phyloP scores from a whole-genome alignment of 2,797 vertebrate genomes.

The Dallia pectoralis region DNA sequence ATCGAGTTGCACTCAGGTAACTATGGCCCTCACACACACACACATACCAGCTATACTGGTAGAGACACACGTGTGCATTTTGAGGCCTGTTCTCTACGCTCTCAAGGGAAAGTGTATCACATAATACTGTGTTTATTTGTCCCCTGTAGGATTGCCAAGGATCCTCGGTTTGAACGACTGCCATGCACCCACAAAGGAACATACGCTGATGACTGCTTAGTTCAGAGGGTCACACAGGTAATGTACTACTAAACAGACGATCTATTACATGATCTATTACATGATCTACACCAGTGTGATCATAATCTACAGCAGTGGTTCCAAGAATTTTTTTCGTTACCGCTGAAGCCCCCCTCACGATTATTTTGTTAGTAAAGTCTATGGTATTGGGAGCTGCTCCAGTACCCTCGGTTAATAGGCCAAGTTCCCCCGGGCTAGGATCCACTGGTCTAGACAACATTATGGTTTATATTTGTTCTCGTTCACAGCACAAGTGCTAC shows the following conservation, averaged over 20 bases:
- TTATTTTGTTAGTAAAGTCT: too few relatives aligned
- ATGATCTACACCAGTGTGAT: too few relatives aligned
- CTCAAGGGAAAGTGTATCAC: neutral
- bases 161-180: conserved; percentile 92
- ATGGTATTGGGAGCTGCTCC: too few relatives aligned
- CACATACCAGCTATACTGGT: neutral
- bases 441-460: too few relatives aligned
- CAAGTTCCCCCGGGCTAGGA: too few relatives aligned
- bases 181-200: conserved; percentile 94
- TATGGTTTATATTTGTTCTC: conserved; percentile 18
- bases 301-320: neutral
- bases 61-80: too few relatives aligned
- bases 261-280: neutral
- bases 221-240: conserved; percentile 97
- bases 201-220: conserved; percentile 97
- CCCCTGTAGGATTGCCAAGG: conserved; percentile 89
- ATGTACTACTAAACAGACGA: conserved; percentile 14
- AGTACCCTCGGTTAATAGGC: too few relatives aligned
- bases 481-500: conserved; percentile 94
- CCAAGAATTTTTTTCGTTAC: too few relatives aligned
- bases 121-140: conserved; percentile 2
- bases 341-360: too few relatives aligned
- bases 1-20: conserved; percentile 91
- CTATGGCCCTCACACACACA: neutral
- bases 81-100: neutral